Percentiles rank a stretch among this genome's conserved stretches.
Evolutionary conservation across 2,113 vertebrate species (phyloP).

Genomic region (Microtus pennsylvanicus): DNA sequence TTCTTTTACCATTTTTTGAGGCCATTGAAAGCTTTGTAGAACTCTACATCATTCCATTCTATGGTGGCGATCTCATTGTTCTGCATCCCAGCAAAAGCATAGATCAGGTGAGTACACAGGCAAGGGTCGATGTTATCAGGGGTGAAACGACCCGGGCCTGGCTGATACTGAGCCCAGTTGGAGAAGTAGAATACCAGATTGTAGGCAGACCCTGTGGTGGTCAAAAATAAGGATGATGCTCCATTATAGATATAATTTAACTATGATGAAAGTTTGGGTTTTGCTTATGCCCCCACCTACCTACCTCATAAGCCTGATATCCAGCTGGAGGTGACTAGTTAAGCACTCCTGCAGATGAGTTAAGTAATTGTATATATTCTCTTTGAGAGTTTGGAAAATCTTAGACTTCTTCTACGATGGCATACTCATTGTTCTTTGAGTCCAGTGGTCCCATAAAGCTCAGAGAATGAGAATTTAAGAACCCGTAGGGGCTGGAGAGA

Average conservation of each 20-base stretch:
- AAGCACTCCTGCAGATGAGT: constrained; percentile 76
- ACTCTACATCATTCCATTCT: no score
- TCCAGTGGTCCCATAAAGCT: no score
- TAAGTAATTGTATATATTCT: constrained; percentile 35
- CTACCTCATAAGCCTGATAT: not conserved
- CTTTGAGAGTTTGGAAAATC: not conserved
- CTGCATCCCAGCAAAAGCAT: constrained; percentile 92
- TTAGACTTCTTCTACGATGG: not conserved
- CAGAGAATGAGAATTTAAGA: no score
- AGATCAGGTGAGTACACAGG: constrained; percentile 91
- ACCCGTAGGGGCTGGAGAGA: no score
- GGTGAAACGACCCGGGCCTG: constrained; percentile 86
- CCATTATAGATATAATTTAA: not conserved
- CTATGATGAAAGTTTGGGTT: not conserved
- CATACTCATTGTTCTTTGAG: not conserved
- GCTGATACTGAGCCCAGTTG: constrained; percentile 94
- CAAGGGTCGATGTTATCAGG: constrained; percentile 90
- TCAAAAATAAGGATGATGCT: not conserved
- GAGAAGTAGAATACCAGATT: constrained; percentile 93
- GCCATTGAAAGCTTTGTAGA: no score
- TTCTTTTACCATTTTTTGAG: no score
- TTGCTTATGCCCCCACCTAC: not conserved
- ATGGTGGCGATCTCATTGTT: constrained; percentile 90
- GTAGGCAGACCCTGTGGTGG: constrained; percentile 85
- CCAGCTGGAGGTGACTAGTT: not conserved